These are phyloP conservation scores for Melinaea marsaeus DNA, from an alignment of 2,888 invertebrate genomes.

Conservation along the genomic window DNA sequence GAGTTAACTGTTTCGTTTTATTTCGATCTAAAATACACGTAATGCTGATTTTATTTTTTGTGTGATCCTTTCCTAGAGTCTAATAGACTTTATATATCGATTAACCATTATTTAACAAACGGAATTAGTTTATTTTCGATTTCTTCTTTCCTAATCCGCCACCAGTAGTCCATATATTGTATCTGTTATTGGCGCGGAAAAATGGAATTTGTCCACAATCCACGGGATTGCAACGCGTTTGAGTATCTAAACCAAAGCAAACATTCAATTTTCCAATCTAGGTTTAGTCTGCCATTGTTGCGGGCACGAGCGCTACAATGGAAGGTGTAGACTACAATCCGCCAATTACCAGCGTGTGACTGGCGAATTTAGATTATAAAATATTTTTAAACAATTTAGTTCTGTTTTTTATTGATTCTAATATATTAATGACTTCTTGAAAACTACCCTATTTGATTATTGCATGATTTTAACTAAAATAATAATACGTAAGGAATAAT, in stretches of 20 bases:
- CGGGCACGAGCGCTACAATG: conserved; percentile 35
- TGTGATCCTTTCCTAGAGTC: no score
- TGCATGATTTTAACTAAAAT: no score
- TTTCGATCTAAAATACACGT: no score
- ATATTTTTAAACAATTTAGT: neutral
- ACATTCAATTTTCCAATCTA: conserved; percentile 61
- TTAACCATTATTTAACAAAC: conserved; percentile 17
- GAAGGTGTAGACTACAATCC: conserved; percentile 28
- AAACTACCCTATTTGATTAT: no score
- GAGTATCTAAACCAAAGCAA: conserved; percentile 55
- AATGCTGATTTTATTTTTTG: no score
- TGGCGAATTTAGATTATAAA: conserved; percentile 4
- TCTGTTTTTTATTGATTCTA: no score
- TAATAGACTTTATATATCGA: conserved; percentile 11
- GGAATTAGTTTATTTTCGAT: no score
- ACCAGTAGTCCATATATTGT: conserved; percentile 38
- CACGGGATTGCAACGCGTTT: conserved; percentile 56
- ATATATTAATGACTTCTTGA: no score
- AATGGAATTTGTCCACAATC: conserved; percentile 75
- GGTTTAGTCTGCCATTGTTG: conserved; percentile 41
- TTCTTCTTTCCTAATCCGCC: no score
- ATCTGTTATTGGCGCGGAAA: conserved; percentile 64
- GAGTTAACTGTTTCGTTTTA: no score
- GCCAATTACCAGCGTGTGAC: conserved; percentile 17
- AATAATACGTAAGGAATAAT: no score